Base-by-base conservation (phyloP, 1,140 invertebrate genomes). In the Cardiocondyla obscurior region DNA sequence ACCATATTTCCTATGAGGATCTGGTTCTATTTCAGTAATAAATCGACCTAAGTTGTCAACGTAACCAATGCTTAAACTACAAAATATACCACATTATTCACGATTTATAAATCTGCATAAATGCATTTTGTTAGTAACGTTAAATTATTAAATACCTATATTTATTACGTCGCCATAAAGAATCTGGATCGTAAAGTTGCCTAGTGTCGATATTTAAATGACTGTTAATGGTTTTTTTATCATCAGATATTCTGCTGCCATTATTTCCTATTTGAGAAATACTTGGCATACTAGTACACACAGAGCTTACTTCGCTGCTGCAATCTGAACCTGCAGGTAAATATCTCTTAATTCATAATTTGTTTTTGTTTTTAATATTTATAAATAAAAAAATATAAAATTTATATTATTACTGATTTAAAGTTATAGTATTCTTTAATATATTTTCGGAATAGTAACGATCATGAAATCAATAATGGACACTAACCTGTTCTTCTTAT, bases 41-140 rank as follows among this genome's bases (percentile, higher is more conserved):
- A 98, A 98, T 92, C 97, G 96, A 0, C 98, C 98, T 91, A 98
- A 94, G 83, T 96, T 96, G 91, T 98, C 97, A 39, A 99, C 96
- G 91, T 96, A 95, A 16, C 98, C 98, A 84, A 98, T 96, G 90
- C 96, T 97, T 79, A 99, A 94, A 64, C 96, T 96, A 69, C 92
- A 95, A 87, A 92, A 89, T 69, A 57, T 57, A 62, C 22, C 55
- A 25, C 28, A 51, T 82, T 49, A 55, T 19, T 76, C 36, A 14
- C 64, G 8, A 3, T 0, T 57, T 60, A 76, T 3, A 28, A 44
- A 14, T 16, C 8, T 22, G 10, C 49, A 1, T 3, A 64, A 53
- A 30, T 49, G 28, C 39, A 10, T 30, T 0, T 19, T n/a, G n/a
- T n/a, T n/a, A 28, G 6, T 1, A 57, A 10, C 46, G 12, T n/a